These are phyloP conservation scores for Cenopis cana DNA, from an alignment of 2,888 invertebrate species.

Conservation along the genomic window DNA sequence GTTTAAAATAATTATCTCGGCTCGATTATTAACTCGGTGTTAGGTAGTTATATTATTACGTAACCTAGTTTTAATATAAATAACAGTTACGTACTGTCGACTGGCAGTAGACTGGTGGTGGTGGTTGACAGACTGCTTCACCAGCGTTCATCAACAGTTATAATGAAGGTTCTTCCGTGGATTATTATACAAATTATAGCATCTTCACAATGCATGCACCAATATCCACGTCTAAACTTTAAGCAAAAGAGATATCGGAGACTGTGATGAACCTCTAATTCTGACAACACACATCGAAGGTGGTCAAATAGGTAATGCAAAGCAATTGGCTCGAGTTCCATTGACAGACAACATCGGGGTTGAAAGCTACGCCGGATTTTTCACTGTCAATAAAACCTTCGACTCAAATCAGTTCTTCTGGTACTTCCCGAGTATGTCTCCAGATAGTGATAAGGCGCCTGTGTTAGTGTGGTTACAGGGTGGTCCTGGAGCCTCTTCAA, in stretches of 20 bases:
- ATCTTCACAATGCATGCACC: background rate
- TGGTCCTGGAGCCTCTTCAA: constrained; percentile 92
- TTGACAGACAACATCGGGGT: constrained; percentile 85
- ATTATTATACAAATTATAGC: constrained; percentile 3
- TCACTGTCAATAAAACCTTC: constrained; percentile 91
- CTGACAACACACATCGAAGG: constrained; percentile 90
- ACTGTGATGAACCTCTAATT: constrained; percentile 87
- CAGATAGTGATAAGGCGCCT: constrained; percentile 84
- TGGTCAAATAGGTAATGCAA: constrained; percentile 88
- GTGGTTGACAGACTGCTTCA: background rate
- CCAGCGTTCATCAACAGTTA: background rate
- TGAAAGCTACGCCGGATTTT: constrained; percentile 90
- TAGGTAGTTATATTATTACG: too few species aligned
- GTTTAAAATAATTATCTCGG: too few species aligned
- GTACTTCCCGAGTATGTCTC: constrained; percentile 92
- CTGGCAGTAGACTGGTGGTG: too few species aligned
- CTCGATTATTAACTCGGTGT: too few species aligned
- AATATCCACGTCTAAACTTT: background rate
- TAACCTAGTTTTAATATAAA: background rate
- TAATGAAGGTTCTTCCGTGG: constrained; percentile 12
- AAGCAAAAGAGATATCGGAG: constrained; percentile 53
- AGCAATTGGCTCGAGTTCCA: constrained; percentile 82
- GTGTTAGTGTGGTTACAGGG: constrained; percentile 94
- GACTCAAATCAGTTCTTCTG: constrained; percentile 96
- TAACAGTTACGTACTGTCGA: background rate